Conservation (phyloP, 2,113 vertebrate genomes). For the Chinchilla lanigera region DNA sequence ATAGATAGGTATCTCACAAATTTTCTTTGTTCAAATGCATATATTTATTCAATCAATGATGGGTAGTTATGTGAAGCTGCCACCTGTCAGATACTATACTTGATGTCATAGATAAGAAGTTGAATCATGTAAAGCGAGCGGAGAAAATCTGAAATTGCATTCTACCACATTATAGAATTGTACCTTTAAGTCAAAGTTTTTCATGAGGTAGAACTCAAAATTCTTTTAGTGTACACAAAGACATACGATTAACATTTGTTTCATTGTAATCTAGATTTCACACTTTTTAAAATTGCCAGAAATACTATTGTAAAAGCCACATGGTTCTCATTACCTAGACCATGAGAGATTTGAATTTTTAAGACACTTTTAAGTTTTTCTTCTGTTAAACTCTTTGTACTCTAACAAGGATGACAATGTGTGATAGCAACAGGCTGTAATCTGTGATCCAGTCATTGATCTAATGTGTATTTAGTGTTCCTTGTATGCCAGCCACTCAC, state of each 20-base stretch:
- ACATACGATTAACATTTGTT: neutral
- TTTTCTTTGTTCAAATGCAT: neutral
- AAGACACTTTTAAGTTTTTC: neutral
- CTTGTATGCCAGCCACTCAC: neutral
- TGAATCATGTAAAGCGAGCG: neutral
- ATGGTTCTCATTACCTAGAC: neutral
- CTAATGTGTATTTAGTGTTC: neutral
- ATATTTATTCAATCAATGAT: neutral
- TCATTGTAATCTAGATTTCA: neutral
- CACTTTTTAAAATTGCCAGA: neutral
- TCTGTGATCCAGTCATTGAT: neutral
- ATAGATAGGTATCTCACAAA: neutral
- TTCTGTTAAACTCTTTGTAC: neutral
- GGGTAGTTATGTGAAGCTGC: neutral
- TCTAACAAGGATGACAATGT: neutral
- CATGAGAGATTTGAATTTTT: neutral
- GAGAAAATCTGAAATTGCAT: constrained; percentile 32
- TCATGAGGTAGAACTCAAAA: neutral
- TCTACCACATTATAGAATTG: neutral
- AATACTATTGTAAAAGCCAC: neutral
- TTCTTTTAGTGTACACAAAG: neutral
- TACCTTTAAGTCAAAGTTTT: neutral
- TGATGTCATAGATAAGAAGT: neutral
- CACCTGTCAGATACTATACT: neutral
- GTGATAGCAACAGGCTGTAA: neutral